Evolutionary conservation across 2,888 invertebrate genomes (phyloP).

Genomic region (Epirrita christyi): DNA sequence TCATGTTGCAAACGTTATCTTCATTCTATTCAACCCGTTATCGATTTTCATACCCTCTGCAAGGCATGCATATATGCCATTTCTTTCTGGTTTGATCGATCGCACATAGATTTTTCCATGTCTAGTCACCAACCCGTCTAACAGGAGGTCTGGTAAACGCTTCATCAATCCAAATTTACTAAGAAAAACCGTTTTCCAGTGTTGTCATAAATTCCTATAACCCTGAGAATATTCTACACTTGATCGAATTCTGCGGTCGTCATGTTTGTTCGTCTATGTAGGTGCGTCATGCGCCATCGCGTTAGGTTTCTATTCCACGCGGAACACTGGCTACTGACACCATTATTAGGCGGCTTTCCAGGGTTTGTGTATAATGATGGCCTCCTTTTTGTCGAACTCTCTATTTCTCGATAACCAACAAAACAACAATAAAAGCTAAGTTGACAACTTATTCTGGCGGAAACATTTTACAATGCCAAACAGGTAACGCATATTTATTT

Average conservation of each 20-base stretch:
- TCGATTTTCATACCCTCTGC: no score
- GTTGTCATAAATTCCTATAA: conserved; percentile 8
- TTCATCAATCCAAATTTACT: no score
- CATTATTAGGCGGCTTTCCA: conserved; percentile 45
- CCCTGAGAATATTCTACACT: conserved; percentile 33
- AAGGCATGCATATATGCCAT: no score
- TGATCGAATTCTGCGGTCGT: conserved; percentile 43
- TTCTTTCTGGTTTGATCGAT: no score
- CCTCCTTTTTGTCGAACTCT: conserved; percentile 18
- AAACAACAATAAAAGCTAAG: background rate
- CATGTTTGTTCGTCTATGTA: conserved; percentile 57
- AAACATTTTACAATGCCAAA: background rate
- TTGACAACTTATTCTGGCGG: background rate
- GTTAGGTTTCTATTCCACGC: conserved; percentile 70
- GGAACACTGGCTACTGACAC: conserved; percentile 54
- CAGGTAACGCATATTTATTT: background rate
- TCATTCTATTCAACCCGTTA: no score
- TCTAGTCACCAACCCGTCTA: no score
- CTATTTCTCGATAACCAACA: background rate
- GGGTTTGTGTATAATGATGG: conserved; percentile 20
- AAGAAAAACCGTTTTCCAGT: background rate
- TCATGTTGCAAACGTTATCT: no score
- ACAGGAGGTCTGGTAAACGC: no score
- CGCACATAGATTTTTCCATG: no score
- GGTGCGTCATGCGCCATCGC: conserved; percentile 68